Conservation (phyloP, 2,888 invertebrate species). For the Barypeithes pellucidus region DNA sequence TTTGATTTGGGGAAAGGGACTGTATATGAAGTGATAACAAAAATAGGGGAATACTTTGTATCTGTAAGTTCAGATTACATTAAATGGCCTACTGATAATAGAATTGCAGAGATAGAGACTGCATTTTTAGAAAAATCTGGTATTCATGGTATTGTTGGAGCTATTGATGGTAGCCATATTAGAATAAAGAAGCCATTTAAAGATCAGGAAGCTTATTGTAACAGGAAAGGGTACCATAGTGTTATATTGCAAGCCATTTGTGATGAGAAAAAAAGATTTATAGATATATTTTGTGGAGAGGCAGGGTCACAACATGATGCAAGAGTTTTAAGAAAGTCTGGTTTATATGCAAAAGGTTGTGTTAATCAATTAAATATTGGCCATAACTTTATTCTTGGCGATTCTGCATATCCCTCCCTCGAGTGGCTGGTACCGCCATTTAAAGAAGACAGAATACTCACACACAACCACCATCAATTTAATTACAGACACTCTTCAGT, state of each 20-base stretch:
- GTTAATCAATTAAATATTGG: slow-evolving; percentile 9
- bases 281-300: slow-evolving; percentile 52
- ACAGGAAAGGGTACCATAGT: slow-evolving; percentile 53
- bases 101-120: neutral
- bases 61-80: slow-evolving; percentile 13
- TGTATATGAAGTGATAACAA: slow-evolving; percentile 2
- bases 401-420: slow-evolving; percentile 54
- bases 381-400: slow-evolving; percentile 49
- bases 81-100: slow-evolving; percentile 21
- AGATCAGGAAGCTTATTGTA: slow-evolving; percentile 40
- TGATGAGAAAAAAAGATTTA: slow-evolving; percentile 43
- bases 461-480: slow-evolving; percentile 48
- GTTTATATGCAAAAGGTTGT: slow-evolving; percentile 39
- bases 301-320: slow-evolving; percentile 56
- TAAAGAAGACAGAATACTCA: slow-evolving; percentile 53
- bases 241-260: slow-evolving; percentile 52
- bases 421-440: slow-evolving; percentile 53
- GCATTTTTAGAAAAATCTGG: slow-evolving; percentile 35
- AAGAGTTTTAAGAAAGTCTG: slow-evolving; percentile 56
- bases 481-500: slow-evolving; percentile 52
- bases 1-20: slow-evolving; percentile 8
- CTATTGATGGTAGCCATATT: slow-evolving; percentile 33
- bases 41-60: neutral
- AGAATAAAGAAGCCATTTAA: slow-evolving; percentile 18
- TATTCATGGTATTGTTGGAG: slow-evolving; percentile 14